A percentile compares a stretch with the other conserved stretches of the same genome.
Evolutionary conservation across 2,797 vertebrate species (phyloP).

Genomic region (Orientallactaga sibirica): DNA sequence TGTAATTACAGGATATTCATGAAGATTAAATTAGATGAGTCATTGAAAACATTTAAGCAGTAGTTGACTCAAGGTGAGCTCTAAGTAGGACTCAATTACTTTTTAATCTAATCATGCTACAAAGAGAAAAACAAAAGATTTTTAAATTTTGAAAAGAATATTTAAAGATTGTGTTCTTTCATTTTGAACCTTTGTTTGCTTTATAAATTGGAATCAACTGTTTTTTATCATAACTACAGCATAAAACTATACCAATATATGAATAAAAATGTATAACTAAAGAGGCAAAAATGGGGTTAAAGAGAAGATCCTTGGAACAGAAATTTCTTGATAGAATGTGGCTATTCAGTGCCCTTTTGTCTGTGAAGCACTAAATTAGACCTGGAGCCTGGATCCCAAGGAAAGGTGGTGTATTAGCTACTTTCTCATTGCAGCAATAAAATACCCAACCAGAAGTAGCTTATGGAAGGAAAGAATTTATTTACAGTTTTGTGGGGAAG

Average conservation of each 20-base stretch:
- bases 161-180: background rate
- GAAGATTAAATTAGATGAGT: background rate
- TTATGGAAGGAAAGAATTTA: too few relatives aligned
- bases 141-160: slow-evolving; percentile 23
- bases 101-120: slow-evolving; percentile 39
- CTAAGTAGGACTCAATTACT: background rate
- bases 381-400: background rate
- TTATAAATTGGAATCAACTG: slow-evolving; percentile 41
- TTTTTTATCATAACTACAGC: background rate
- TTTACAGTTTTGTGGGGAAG: too few relatives aligned
- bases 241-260: background rate
- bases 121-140: background rate
- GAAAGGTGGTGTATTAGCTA: background rate
- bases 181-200: background rate
- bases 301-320: background rate
- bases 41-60: background rate
- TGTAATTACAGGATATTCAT: background rate
- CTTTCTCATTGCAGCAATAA: too few relatives aligned
- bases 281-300: background rate
- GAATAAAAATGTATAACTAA: background rate
- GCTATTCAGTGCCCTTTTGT: background rate
- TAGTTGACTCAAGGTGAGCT: background rate
- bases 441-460: too few relatives aligned
- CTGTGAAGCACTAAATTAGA: slow-evolving; percentile 52
- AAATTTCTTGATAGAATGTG: background rate